Percentiles rank a stretch among this genome's conserved stretches.
Evolutionary conservation across 2,113 vertebrate species (phyloP).

Genomic region (Podiceps cristatus): DNA sequence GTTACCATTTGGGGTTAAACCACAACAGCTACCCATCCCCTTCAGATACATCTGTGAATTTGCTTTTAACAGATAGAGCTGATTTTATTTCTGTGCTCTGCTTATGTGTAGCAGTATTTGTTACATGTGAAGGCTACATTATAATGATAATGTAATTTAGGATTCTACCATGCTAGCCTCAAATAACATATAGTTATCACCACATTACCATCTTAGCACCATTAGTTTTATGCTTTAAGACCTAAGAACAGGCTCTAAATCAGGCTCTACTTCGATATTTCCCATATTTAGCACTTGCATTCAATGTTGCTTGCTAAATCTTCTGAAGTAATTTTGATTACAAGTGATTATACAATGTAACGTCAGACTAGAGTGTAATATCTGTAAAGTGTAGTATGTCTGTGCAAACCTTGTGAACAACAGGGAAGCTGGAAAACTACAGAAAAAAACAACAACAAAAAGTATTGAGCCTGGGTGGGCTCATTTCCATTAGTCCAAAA

Average conservation of each 20-base stretch:
- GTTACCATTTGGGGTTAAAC: too few species aligned
- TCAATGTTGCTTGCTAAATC: not conserved
- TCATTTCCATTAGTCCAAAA: not conserved
- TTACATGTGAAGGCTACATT: not conserved
- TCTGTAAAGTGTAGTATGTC: not conserved
- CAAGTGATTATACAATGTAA: not conserved
- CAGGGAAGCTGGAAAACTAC: not conserved
- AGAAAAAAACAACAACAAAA: not conserved
- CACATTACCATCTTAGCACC: not conserved
- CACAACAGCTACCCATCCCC: not conserved
- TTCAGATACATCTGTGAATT: not conserved
- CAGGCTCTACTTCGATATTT: not conserved
- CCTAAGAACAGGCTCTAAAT: not conserved
- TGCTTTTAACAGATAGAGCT: not conserved
- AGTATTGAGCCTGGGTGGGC: not conserved
- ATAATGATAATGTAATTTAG: not conserved
- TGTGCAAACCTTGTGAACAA: not conserved
- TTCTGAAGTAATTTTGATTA: not conserved
- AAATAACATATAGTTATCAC: not conserved
- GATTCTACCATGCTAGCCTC: not conserved
- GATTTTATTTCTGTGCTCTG: not conserved
- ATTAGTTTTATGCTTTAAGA: not conserved
- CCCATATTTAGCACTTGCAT: not conserved
- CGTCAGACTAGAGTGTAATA: not conserved
- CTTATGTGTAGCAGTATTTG: not conserved